These are phyloP conservation scores for Drosophila tropicalis DNA, from an alignment of 1,140 invertebrate species.

Conservation along the genomic window DNA sequence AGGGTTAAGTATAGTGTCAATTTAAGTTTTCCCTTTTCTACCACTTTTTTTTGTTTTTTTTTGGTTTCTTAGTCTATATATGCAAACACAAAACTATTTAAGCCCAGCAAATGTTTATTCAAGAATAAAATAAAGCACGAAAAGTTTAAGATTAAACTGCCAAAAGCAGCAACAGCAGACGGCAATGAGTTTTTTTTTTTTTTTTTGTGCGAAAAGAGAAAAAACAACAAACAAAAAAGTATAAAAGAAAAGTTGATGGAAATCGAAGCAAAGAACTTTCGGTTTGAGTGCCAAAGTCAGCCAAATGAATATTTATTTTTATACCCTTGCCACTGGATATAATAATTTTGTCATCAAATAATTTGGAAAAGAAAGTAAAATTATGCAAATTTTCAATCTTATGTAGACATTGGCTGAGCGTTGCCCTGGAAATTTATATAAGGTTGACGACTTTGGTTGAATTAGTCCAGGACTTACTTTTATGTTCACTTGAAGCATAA, in stretches of 20 bases:
- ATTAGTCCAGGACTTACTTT: neutral
- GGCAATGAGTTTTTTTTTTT: slow-evolving; percentile 9
- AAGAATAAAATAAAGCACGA: slow-evolving; percentile 17
- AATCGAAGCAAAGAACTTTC: slow-evolving; percentile 6
- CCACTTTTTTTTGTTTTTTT: neutral
- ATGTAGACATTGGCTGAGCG: neutral
- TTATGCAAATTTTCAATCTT: slow-evolving; percentile 10
- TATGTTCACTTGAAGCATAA: neutral
- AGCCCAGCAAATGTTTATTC: slow-evolving; percentile 21
- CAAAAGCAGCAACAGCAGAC: slow-evolving; percentile 10
- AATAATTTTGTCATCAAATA: slow-evolving; percentile 13
- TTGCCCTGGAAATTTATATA: neutral
- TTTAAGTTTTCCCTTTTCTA: slow-evolving; percentile 8
- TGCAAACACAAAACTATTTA: slow-evolving; percentile 7
- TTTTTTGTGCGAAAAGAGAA: neutral
- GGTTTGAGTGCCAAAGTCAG: slow-evolving; percentile 9
- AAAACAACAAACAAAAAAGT: neutral
- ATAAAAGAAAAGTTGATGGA: slow-evolving; percentile 9
- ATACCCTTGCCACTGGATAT: slow-evolving; percentile 7
- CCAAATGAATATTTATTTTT: slow-evolving; percentile 9
- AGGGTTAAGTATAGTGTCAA: slow-evolving; percentile 14
- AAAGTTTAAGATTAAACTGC: slow-evolving; percentile 23
- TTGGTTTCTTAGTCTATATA: neutral
- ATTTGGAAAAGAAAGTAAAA: slow-evolving; percentile 1
- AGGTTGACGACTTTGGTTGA: slow-evolving; percentile 1